These are phyloP conservation scores for Venustoraphidia nigricollis DNA, from an alignment of 2,888 invertebrate genomes.

Conservation along the genomic window DNA sequence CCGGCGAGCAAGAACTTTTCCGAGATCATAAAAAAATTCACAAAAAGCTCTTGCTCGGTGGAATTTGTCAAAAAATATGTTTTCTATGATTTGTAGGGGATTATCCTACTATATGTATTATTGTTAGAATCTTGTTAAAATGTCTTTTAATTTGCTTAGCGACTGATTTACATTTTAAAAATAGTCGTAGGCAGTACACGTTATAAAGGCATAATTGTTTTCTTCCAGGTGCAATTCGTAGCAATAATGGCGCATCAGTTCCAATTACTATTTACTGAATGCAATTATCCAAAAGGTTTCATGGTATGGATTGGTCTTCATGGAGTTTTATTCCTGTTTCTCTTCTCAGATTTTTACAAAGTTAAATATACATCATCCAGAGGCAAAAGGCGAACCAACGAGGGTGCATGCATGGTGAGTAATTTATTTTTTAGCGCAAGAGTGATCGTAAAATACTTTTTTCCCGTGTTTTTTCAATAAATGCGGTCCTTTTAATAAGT, in stretches of 20 bases:
- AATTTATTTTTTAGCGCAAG: slow-evolving; percentile 5
- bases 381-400: slow-evolving; percentile 17
- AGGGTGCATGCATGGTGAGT: slow-evolving; percentile 58
- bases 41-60: no score
- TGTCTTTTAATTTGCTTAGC: not conserved
- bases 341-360: slow-evolving; percentile 92
- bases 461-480: no score
- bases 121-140: not conserved
- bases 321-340: slow-evolving; percentile 82
- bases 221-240: slow-evolving; percentile 74
- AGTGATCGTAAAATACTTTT: no score
- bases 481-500: no score
- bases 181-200: no score
- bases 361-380: slow-evolving; percentile 44
- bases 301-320: slow-evolving; percentile 92
- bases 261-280: slow-evolving; percentile 77
- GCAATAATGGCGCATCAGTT: slow-evolving; percentile 83
- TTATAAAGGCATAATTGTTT: slow-evolving; percentile 4
- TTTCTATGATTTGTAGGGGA: no score
- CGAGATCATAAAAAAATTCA: no score
- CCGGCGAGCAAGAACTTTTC: no score
- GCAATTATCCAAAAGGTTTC: slow-evolving; percentile 80
- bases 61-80: no score
- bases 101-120: no score
- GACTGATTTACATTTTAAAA: not conserved